Conservation (phyloP, 2,888 invertebrate genomes). For the Hydraecia micacea region DNA sequence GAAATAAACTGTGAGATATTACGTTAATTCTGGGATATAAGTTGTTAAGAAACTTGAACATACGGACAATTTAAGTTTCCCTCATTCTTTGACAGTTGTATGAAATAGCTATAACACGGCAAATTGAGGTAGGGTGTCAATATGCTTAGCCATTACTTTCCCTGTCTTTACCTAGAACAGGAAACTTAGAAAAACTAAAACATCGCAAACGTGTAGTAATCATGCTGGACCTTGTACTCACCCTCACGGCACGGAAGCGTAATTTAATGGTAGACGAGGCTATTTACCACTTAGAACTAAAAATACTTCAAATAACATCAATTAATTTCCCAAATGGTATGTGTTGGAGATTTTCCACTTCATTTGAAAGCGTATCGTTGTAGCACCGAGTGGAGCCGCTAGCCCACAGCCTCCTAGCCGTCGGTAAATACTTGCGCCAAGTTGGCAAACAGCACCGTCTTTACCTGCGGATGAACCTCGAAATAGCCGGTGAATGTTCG, state of each 20-base stretch:
- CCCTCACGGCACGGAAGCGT: not conserved
- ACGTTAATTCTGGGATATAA: too few relatives aligned
- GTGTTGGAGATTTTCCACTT: slow-evolving; percentile 36
- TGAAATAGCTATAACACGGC: not conserved
- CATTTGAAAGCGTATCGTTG: slow-evolving; percentile 34
- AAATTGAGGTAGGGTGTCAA: not conserved
- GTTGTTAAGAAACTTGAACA: not conserved
- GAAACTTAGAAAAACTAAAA: not conserved
- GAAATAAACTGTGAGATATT: not conserved
- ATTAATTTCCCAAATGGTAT: slow-evolving; percentile 36
- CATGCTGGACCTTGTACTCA: not conserved
- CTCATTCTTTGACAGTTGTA: not conserved
- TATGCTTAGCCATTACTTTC: not conserved
- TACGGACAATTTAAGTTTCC: too few relatives aligned
- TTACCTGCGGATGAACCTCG: slow-evolving; percentile 27
- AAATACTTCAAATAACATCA: slow-evolving; percentile 21
- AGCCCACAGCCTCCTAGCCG: slow-evolving; percentile 9
- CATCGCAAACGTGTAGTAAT: not conserved
- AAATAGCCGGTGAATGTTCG: slow-evolving; percentile 4
- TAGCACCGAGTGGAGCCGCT: slow-evolving; percentile 25
- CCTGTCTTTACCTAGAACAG: not conserved
- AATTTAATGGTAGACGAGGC: too few relatives aligned
- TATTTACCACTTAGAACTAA: not conserved
- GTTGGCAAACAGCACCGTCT: slow-evolving; percentile 42
- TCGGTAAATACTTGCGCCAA: slow-evolving; percentile 52